Evolutionary conservation across 2,888 invertebrate genomes (phyloP), one percentile per base, ranked within the genome.

Genomic region (Pantelozetes paolii): DNA sequence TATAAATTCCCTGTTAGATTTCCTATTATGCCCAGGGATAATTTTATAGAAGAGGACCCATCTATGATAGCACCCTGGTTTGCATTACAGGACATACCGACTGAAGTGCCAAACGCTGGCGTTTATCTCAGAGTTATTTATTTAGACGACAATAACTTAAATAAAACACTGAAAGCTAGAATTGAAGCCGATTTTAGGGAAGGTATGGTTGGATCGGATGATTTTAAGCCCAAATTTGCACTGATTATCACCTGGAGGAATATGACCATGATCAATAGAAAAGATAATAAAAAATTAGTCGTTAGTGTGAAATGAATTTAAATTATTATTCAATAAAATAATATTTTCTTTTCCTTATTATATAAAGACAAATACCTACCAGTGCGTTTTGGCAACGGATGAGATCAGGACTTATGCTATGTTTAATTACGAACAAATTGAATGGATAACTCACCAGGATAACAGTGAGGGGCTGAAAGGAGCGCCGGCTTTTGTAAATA

Each of bases 231-330:
- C 0, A 93, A 94, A 81, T 94, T 94, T 81, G 92, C 89, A 2
- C 85, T 92, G 75, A 90, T 94, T 76, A 87, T 92, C 73, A 97
- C 97, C 0, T 98, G 97, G 98, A 93, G 92, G 83, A 96, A 97
- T 83, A 89, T 96, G 83, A 91, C 94, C 0, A 94, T 94, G 82
- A 88, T 91, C 80, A 77, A 78, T 70, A 73, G 75, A n/a, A 54
- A 72, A 23, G 71, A 75, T 1, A 73, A 74, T 28, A 74, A 67
- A 26, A 20, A 20, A 20, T 45, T 77, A 18, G 74, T 71, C 26
- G 74, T 72, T 64, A 71, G 71, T 71, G 20, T 71, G 1, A 8
- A 40, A 8, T 36, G 5, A 36, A 36, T 8, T n/a, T n/a, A n/a
- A n/a, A n/a, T n/a, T n/a, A n/a, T n/a, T n/a, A n/a, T n/a, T n/a